Base-by-base conservation (phyloP, 2,797 vertebrate genomes). In the Argya squamiceps region DNA sequence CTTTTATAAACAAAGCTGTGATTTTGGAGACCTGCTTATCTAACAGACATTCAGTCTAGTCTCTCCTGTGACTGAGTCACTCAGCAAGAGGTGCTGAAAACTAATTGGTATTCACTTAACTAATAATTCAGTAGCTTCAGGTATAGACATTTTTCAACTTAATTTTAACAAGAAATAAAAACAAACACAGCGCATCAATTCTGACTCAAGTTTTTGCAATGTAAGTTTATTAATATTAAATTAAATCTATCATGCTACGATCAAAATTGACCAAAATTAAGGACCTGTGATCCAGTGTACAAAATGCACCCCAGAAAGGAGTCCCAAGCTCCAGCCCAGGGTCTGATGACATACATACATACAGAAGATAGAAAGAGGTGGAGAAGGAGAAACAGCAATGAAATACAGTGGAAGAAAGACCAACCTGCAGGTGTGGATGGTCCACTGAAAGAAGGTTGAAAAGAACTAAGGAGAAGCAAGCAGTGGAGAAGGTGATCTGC, bases 121-220 rank as follows among this genome's bases (percentile, higher is more conserved):
- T 84, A 88, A 88, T 83, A 39, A 88, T 68, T 95, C 62, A 47
- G 27, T 26, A 75, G 49, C 53, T 97, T 88, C 41, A 91, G 53
- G 47, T 73, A 64, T 23, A 60, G 13, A 68, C 2, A 86, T 84
- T 93, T 96, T 96, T 93, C 70, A 43, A 89, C 43, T 79, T 92
- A 36, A 90, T 94, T 96, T 95, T 84, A 79, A 58, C 47, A 78
- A 88, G 53, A 94, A 96, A 89, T 79, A 65, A 82, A 82, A 87
- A 49, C 15, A 89, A 88, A 80, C 56, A 70, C 20, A 94, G 82
- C 22, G 53, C 49, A 86, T 83, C 16, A 70, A 55, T 60, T 74
- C 75, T 86, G 23, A 88, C 81, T 74, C 23, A 84, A 70, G 34
- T 32, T 56, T 44, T 80, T 76, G 36, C 36, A 68, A 56, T 64